Conservation (phyloP, 2,888 invertebrate genomes). For the Vesta saturnalis region DNA sequence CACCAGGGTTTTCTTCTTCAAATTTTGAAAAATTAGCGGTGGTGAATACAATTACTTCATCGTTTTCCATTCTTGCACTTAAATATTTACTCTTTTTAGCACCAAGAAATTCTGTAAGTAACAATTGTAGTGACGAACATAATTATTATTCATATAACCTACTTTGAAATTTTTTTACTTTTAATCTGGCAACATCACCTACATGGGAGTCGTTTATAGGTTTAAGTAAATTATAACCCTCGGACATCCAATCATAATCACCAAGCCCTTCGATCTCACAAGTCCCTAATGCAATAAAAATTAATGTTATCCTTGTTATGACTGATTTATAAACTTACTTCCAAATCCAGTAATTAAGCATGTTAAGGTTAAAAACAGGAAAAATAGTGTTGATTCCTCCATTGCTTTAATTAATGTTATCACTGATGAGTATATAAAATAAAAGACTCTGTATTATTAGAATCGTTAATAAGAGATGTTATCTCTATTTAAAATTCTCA, state of each 20-base stretch:
- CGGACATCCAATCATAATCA: background rate
- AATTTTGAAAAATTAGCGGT: conserved; percentile 10
- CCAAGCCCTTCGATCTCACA: conserved; percentile 5
- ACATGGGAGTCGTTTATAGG: conserved; percentile 16
- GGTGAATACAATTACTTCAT: background rate
- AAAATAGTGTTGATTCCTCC: no score
- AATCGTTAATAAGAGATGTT: background rate
- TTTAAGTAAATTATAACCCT: background rate
- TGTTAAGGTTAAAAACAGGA: no score
- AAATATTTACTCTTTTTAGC: background rate
- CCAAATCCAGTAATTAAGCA: no score
- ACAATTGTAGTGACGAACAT: background rate
- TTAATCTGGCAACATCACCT: background rate
- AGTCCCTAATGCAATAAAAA: conserved; percentile 3
- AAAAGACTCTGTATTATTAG: background rate
- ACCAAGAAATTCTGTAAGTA: background rate
- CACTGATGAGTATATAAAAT: background rate
- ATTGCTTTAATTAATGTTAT: no score
- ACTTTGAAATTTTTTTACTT: conserved; percentile 16
- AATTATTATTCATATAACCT: background rate
- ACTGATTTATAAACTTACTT: no score
- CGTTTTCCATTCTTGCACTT: background rate
- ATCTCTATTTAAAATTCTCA: background rate
- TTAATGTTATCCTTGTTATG: no score
- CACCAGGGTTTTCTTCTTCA: background rate